phyloP scores from a whole-genome alignment of 2,888 invertebrate genomes.

The Allophyes oxyacanthae region DNA sequence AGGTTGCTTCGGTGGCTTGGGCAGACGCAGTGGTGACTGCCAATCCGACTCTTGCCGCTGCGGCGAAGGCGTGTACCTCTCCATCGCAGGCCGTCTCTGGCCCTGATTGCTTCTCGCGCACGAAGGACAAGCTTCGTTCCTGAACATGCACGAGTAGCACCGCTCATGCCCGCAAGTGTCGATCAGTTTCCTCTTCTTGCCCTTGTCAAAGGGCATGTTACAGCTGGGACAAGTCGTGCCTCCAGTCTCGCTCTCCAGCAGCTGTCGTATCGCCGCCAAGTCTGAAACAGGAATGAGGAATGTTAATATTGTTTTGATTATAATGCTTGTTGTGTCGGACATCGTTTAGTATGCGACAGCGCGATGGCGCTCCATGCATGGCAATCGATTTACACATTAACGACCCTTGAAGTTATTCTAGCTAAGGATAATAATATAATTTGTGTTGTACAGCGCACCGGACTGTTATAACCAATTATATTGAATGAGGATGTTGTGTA shows the following conservation, averaged over 20 bases:
- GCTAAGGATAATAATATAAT: slow-evolving; percentile 69
- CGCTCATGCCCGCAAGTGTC: slow-evolving; percentile 98
- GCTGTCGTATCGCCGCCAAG: slow-evolving; percentile 94
- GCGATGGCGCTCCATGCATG: slow-evolving; percentile 64
- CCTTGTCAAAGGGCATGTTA: slow-evolving; percentile 98
- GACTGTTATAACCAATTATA: slow-evolving; percentile 70
- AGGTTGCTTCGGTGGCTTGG: slow-evolving; percentile 89
- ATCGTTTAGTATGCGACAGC: slow-evolving; percentile 56
- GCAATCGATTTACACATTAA: slow-evolving; percentile 76
- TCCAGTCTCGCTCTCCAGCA: slow-evolving; percentile 93
- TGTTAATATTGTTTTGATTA: slow-evolving; percentile 56
- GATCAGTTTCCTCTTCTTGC: slow-evolving; percentile 97
- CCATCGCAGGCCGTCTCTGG: slow-evolving; percentile 79
- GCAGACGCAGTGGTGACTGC: slow-evolving; percentile 89
- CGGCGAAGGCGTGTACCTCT: slow-evolving; percentile 83
- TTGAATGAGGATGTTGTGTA: slow-evolving; percentile 62
- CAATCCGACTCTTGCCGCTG: slow-evolving; percentile 81
- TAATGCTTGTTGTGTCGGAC: slow-evolving; percentile 40
- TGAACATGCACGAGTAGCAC: slow-evolving; percentile 98
- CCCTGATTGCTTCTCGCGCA: slow-evolving; percentile 89
- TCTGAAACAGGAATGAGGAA: slow-evolving; percentile 89
- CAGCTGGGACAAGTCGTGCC: slow-evolving; percentile 94
- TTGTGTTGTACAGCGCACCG: slow-evolving; percentile 54
- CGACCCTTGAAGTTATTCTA: slow-evolving; percentile 72
- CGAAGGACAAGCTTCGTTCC: slow-evolving; percentile 96